A percentile compares a stretch with the other conserved stretches of the same genome.
These are phyloP conservation scores for Phasianus colchicus DNA, from an alignment of 2,113 vertebrate genomes.

Conservation along the genomic window DNA sequence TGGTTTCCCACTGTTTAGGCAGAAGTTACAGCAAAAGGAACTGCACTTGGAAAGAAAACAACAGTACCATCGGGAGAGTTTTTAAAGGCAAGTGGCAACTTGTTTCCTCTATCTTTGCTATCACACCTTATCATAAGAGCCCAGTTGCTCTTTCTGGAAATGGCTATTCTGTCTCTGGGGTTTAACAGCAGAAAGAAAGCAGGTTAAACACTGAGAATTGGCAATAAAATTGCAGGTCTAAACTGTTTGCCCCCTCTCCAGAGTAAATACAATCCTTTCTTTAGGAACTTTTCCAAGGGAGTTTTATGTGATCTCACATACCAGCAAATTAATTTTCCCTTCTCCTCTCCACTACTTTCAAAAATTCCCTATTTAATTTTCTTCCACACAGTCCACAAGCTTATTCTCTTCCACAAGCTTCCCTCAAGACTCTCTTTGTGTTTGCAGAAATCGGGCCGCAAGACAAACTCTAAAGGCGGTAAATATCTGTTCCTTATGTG, in stretches of 20 bases:
- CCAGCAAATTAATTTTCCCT: conserved; percentile 27
- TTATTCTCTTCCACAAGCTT: not conserved
- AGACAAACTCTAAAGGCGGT: not conserved
- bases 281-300: conserved; percentile 29
- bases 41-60: not conserved
- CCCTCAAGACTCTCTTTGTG: conserved; percentile 10
- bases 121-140: conserved; percentile 14
- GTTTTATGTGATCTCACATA: not conserved
- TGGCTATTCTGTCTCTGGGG: not conserved
- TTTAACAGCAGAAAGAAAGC: conserved; percentile 28
- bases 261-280: conserved; percentile 36
- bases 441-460: not conserved
- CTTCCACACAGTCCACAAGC: not conserved
- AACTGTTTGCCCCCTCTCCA: conserved; percentile 7
- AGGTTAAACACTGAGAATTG: not conserved
- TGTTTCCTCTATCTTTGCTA: conserved; percentile 23
- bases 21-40: not conserved
- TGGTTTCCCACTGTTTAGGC: not conserved
- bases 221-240: conserved; percentile 12
- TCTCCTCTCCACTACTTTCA: not conserved
- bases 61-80: not conserved
- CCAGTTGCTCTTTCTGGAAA: not conserved
- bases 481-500: not conserved
- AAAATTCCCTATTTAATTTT: not conserved
- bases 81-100: conserved; percentile 26